Base-by-base conservation (phyloP, 2,888 invertebrate species). In the Chironomus riparius region DNA sequence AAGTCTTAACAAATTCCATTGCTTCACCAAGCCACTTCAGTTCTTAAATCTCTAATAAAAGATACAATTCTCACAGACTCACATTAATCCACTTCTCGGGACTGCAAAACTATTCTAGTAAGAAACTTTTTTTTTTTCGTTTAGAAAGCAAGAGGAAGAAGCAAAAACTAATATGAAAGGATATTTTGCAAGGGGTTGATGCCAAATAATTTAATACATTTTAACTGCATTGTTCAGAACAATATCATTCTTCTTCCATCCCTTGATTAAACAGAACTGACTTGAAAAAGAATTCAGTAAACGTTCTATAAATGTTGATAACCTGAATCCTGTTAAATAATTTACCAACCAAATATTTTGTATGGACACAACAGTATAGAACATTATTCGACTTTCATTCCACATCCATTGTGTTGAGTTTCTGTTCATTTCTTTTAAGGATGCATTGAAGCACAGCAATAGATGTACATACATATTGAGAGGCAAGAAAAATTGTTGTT, bases 291-390 rank as follows among this genome's bases (percentile, higher is more conserved):
- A 38, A 72, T 72, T 74, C 74, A 38, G 61, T 61, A 62, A 74
- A 47, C 74, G 74, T 74, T 68, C 61, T 50, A 15, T 24, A 65
- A 65, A 73, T 47, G 61, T 62, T 62, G 72, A 73, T 73, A 73
- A 73, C 72, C 72, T n/a, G 72, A 24, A 47, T 71, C 56, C 61
- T 73, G 62, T 61, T 73, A 73, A 73, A 73, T 73, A 73, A 73
- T 73, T 73, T 73, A 73, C 4, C 56, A 56, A 56, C n/a, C 18
- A 56, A 15, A 56, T 56, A 56, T 56, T 56, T 56, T 56, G 65
- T 21, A 65, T 18, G 18, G 21, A 65, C 1, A 24, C n/a, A n/a
- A n/a, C 13, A 21, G 12, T 13, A 21, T 4, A 7, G 10, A 65
- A 13, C 6, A 18, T 7, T 21, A 15, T 62, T 62, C 18, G 62